A percentile compares a stretch with the other conserved stretches of the same genome.
These are phyloP conservation scores for Vespertilio murinus DNA, from an alignment of 2,797 vertebrate genomes.

Conservation along the genomic window DNA sequence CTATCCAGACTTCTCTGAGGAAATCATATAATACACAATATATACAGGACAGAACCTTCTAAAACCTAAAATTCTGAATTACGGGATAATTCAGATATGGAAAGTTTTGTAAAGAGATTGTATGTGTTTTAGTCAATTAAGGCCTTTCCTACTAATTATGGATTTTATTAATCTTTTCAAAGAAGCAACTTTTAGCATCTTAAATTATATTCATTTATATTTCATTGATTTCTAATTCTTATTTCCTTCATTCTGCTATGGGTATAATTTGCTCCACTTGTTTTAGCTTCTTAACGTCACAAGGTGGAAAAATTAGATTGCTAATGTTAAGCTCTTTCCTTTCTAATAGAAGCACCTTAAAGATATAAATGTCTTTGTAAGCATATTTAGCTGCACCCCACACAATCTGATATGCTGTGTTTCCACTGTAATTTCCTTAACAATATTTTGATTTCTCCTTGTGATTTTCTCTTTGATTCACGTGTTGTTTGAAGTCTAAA, in stretches of 20 bases:
- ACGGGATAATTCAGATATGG: not conserved
- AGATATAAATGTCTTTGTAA: not conserved
- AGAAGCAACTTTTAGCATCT: not conserved
- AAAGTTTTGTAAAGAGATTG: not conserved
- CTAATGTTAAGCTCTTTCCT: constrained; percentile 7
- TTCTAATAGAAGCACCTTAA: not conserved
- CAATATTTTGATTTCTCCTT: not conserved
- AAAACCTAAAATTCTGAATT: constrained; percentile 24
- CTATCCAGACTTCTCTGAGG: not conserved
- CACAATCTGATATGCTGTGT: not conserved
- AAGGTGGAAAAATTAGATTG: constrained; percentile 16
- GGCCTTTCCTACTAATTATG: not conserved
- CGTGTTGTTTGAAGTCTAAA: not conserved
- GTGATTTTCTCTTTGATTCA: constrained; percentile 12
- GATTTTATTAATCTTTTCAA: not conserved
- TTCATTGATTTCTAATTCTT: constrained; percentile 31
- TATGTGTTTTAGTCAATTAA: not conserved
- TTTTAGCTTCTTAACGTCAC: not conserved
- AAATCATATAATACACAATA: not conserved
- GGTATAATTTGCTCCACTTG: not conserved
- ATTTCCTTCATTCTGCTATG: constrained; percentile 9
- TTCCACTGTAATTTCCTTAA: constrained; percentile 8
- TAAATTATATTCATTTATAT: not conserved
- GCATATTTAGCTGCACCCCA: not conserved
- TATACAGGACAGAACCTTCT: not conserved